Conservation (phyloP, 2,888 invertebrate species). For the Abrostola triplasia region DNA sequence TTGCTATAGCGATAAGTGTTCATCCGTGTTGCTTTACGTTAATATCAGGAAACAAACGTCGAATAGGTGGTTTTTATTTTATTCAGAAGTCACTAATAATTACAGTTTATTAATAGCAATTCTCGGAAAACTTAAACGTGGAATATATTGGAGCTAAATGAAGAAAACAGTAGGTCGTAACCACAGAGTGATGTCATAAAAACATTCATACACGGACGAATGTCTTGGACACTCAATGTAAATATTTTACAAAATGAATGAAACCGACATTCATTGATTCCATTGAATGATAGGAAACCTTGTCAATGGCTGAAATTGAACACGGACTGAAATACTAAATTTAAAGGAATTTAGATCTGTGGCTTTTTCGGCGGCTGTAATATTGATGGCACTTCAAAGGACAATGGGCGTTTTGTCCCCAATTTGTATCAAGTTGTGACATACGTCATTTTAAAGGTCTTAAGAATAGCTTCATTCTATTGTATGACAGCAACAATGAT, state of each 20-base stretch:
- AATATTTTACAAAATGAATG: constrained; percentile 47
- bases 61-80: background rate
- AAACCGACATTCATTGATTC: constrained; percentile 42
- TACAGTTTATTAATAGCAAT: background rate
- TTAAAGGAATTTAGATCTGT: too few species aligned
- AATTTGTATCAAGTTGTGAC: too few species aligned
- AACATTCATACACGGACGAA: constrained; percentile 30
- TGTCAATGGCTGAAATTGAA: constrained; percentile 29
- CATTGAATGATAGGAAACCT: constrained; percentile 25
- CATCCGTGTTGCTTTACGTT: background rate
- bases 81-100: background rate
- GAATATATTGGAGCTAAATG: constrained; percentile 32
- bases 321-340: constrained; percentile 1
- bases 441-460: too few species aligned
- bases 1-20: constrained; percentile 26
- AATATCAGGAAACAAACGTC: background rate
- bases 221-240: constrained; percentile 36
- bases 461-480: too few species aligned
- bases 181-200: constrained; percentile 48
- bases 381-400: too few species aligned
- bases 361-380: too few species aligned
- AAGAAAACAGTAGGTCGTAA: constrained; percentile 37
- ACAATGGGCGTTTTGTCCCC: too few species aligned
- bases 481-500: too few species aligned
- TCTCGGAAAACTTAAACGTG: constrained; percentile 16